Evolutionary conservation across 2,888 invertebrate species (phyloP), one percentile per base, ranked within the genome.

Genomic region (Lapara coniferarum): DNA sequence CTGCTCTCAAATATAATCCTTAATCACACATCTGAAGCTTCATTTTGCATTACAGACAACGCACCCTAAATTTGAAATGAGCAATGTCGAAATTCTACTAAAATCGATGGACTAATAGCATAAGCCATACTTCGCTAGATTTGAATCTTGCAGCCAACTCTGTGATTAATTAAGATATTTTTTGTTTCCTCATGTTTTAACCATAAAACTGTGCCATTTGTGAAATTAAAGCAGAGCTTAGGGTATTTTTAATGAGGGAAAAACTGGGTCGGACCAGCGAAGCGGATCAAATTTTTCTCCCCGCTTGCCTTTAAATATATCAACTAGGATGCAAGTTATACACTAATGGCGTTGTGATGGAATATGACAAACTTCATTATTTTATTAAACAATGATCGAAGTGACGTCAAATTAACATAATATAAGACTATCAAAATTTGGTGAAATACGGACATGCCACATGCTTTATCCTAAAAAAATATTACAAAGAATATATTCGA

Each of bases 201-300:
- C 69, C 69, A 69, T 69, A 69, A 66, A 69, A 69, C 57, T 25
- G 69, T 69, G 77, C 76, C 77, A 81, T 82, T 82, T 81, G 82
- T 80, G 74, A 77, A 80, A 81, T 82, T 81, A 78, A 81, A 79
- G 74, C 78, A 73, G 69, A 68, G 78, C 79, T 80, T 69, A 66
- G 69, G 75, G 75, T 77, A 71, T 79, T 80, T 78, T 81, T 82
- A 81, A 82, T 82, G 81, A 69, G 78, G 79, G 75, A 73, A 78
- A 81, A 82, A 80, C 78, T 81, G 77, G 81, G 81, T 78, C 80
- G 76, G 75, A 66, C 71, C 77, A 75, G 71, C 79, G 70, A 72
- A 73, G 80, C 78, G 79, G 75, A 80, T 80, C 77, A 80, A 82
- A 81, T 81, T 81, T 80, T 80, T 79, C 80, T 78, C 76, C 74